phyloP scores from a whole-genome alignment of 2,113 vertebrate genomes.

The Chloropsis cyanopogon region DNA sequence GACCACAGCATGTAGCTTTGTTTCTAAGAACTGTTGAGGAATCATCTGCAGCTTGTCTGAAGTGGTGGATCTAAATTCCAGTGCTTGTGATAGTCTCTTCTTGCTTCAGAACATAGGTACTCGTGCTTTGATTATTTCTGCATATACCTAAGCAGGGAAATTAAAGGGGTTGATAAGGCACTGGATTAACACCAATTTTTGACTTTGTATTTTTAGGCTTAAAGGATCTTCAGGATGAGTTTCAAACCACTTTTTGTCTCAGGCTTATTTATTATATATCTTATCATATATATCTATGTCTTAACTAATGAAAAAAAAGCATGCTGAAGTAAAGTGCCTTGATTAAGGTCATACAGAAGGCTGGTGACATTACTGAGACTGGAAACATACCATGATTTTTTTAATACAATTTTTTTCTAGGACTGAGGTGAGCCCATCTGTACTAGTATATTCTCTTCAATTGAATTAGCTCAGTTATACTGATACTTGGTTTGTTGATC shows the following conservation, averaged over 20 bases:
- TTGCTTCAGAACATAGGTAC: not conserved
- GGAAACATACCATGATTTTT: not conserved
- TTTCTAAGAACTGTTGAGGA: not conserved
- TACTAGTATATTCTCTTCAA: not conserved
- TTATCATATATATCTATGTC: too few species aligned
- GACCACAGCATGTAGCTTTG: not conserved
- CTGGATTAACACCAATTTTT: not conserved
- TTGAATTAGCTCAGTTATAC: not conserved
- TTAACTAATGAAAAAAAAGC: not conserved
- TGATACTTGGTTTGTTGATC: not conserved
- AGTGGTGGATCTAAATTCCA: not conserved
- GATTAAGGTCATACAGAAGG: not conserved
- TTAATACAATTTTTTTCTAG: not conserved
- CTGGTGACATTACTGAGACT: not conserved
- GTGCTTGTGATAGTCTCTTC: not conserved
- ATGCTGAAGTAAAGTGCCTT: not conserved
- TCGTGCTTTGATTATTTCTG: not conserved
- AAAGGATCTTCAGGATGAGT: not conserved
- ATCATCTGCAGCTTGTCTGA: not conserved
- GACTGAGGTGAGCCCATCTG: not conserved
- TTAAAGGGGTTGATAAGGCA: not conserved
- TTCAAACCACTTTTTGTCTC: not conserved
- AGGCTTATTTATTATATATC: not conserved
- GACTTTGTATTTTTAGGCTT: not conserved
- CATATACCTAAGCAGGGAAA: not conserved